Evolutionary conservation across 2,797 vertebrate species (phyloP), one percentile per base, ranked within the genome.

Genomic region (Bradypodion pumilum): DNA sequence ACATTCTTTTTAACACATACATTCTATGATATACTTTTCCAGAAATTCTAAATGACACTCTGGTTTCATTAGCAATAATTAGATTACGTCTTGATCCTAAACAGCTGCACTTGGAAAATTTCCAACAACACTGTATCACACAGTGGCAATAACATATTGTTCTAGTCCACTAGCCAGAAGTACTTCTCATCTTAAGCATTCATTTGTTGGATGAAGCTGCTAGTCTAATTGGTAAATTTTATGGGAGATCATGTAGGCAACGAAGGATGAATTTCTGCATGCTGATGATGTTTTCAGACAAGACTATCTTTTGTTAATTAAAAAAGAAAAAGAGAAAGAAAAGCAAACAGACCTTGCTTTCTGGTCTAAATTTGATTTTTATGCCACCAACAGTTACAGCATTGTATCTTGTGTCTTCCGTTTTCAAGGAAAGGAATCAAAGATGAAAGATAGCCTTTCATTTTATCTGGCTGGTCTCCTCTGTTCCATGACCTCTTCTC

Each of bases 401-500:
- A 59, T 2, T 29, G 5, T 29, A 63, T 0, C 0, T 84, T 86
- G 62, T 74, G 62, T 74, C 56, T 49, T 74, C 66, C 66, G 1
- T 16, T 44, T 83, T 80, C 42, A 85, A 76, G 87, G 2, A 74
- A 84, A 90, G 15, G 23, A 35, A 83, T 75, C 52, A 83, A 88
- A 44, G 52, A n/a, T 79, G 78, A 91, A 88, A 81, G 9, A 66
- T 46, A 46, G 5, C 1, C 2, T 79, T 59, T 72, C 27, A 10
- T 81, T 88, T 89, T 65, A 85, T 83, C 46, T 86, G 74, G 68
- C 23, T 83, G 25, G 13, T 81, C 49, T 86, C 49, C 23, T 81
- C 83, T 19, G 81, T 29, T 78, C 19, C 44, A 70, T 65, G 82
- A 87, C 59, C 42, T 91, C 42, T 5, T 2, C 4, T 19, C 1